Base-by-base conservation (phyloP, 2,797 vertebrate species). In the Epinephelus coioides region DNA sequence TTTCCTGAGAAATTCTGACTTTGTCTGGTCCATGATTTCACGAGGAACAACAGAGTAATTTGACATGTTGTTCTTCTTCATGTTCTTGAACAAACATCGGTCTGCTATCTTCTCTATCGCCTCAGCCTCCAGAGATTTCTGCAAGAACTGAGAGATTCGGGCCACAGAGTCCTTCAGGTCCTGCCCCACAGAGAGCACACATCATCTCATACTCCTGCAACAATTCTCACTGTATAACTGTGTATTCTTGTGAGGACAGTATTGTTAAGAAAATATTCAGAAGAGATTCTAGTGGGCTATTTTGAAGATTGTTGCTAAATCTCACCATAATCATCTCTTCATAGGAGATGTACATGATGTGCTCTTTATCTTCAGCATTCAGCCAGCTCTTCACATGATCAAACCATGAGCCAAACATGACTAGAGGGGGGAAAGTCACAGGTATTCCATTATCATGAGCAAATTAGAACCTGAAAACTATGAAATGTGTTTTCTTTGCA, bases 51-150 rank as follows among this genome's bases (percentile, higher is more conserved):
- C 1, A 2, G 95, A 95, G 77, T 94, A 95, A 89, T 96, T 96
- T 12, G 96, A 96, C 95, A 95, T 95, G 5, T 88, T 92, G 90
- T 96, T 96, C 34, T 93, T 64, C 73, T 95, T 96, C 95, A 96
- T 96, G 90, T 94, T 96, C 80, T 92, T 89, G 80, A 96, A 96
- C 63, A 90, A 54, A 80, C 94, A 95, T 6, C 84, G 81, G 1
- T 94, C 85, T 0, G 91, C 85, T 44, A 96, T 96, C 77, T 85
- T 86, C 72, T 86, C 86, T 0, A 72, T 82, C 62, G 84, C 83
- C 3, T 93, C 93, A 3, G 71, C 4, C 0, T 89, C 91, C 81
- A 95, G 74, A 59, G 92, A 30, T 72, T 92, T 95, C 40, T 74
- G 91, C 78, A 96, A 34, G 79, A 95, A 96, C 73, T 79, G 46